Evolutionary conservation across 2,888 invertebrate genomes (phyloP), one percentile per base, ranked within the genome.

Genomic region (Dasypolia templi): DNA sequence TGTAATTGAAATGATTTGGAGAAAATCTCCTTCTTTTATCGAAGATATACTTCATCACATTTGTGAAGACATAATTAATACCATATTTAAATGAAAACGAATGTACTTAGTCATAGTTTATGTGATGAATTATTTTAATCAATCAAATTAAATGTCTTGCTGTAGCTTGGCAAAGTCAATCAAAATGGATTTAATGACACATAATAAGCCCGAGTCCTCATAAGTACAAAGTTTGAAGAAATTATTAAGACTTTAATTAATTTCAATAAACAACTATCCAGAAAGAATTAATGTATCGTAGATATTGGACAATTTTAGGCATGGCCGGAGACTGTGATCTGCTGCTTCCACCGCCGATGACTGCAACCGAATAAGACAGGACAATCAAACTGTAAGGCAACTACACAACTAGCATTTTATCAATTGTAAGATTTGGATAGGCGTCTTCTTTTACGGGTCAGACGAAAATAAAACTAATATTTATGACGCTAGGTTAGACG

Each of bases 271-370:
- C 67, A 58, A 63, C 44, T 58, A 83, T 53, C 69, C 59, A 75
- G 72, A 81, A 76, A 72, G 26, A 74, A 77, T 65, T 85, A 83
- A 85, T 87, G 83, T 82, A 86, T 85, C 85, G 81, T 83, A 86
- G 86, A 83, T 32, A 75, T 86, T 85, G 86, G 87, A 83, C 83
- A 74, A 85, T 87, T 86, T 87, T 87, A 86, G 86, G 87, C 87
- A 85, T 69, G 87, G 87, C 82, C 83, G 86, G 87, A 82, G 86
- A 87, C 79, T 87, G 79, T 86, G 86, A 86, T 86, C 77, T 70
- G 82, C 81, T 75, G 77, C 86, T 67, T 75, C 79, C 78, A 72
- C 74, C 61, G 61, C 76, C 59, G 82, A 56, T 63, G 86, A 81
- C 81, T 51, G 39, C 86, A 29, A 64, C 61, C 78, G 84, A 83